Conservation (phyloP, 2,113 vertebrate species). For the Hydrochoerus hydrochaeris region DNA sequence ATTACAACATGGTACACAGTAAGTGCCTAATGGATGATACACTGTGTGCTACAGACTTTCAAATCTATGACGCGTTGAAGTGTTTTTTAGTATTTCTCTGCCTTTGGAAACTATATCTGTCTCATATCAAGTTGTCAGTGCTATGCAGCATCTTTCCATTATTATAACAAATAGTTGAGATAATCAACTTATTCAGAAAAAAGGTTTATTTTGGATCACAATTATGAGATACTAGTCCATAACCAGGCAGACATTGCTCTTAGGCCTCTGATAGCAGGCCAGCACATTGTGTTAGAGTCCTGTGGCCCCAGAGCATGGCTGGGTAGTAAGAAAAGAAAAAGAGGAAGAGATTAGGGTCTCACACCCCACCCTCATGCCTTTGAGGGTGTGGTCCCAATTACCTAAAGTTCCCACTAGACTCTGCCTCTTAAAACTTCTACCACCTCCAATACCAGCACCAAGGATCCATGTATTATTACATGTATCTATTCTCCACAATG, state of each 20-base stretch:
- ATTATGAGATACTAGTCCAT: not conserved
- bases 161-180: not conserved
- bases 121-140: not conserved
- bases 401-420: not conserved
- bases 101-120: not conserved
- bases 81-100: not conserved
- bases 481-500: not conserved
- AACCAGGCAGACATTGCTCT: not conserved
- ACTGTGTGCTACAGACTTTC: not conserved
- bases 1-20: not conserved
- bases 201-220: not conserved
- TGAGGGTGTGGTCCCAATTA: not conserved
- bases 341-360: not conserved
- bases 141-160: not conserved
- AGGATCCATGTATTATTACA: not conserved
- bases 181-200: not conserved
- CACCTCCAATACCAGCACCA: too few relatives aligned
- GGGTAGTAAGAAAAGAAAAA: not conserved
- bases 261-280: not conserved
- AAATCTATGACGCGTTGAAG: not conserved
- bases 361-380: not conserved
- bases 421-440: not conserved
- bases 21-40: not conserved
- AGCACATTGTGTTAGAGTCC: not conserved
- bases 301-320: not conserved